Evolutionary conservation across 2,888 invertebrate genomes (phyloP).

Genomic region (Galerucella calmariensis): DNA sequence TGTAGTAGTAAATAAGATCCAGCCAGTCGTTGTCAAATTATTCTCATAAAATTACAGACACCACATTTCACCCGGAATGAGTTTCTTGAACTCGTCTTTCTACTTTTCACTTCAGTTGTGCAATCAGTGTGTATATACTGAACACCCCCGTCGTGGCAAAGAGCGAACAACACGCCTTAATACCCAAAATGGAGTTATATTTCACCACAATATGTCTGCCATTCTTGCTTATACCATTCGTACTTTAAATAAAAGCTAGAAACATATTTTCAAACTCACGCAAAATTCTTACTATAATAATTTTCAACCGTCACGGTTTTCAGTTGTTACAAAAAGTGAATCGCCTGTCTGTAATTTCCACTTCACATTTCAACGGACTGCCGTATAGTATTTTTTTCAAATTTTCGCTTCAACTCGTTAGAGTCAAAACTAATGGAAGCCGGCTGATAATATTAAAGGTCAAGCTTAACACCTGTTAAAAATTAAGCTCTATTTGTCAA

Average conservation of each 20-base stretch:
- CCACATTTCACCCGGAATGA: not conserved
- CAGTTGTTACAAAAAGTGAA: not conserved
- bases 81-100: slow-evolving; percentile 13
- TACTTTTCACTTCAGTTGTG: not conserved
- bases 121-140: not conserved
- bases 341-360: not conserved
- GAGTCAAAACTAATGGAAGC: too few relatives aligned
- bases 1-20: not conserved
- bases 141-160: not conserved
- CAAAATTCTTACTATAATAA: slow-evolving; percentile 8
- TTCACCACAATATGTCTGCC: slow-evolving; percentile 18
- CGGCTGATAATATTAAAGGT: too few relatives aligned
- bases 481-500: too few relatives aligned
- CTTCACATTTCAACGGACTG: not conserved
- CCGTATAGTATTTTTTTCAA: not conserved
- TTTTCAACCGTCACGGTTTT: slow-evolving; percentile 4
- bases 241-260: slow-evolving; percentile 17
- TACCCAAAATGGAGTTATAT: slow-evolving; percentile 24
- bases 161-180: slow-evolving; percentile 19
- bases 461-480: too few relatives aligned
- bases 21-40: not conserved
- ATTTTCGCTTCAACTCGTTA: too few relatives aligned
- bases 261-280: slow-evolving; percentile 21
- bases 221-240: not conserved
- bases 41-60: not conserved